phyloP scores from a whole-genome alignment of 2,113 vertebrate genomes.

The Opisthocomus hoazin region DNA sequence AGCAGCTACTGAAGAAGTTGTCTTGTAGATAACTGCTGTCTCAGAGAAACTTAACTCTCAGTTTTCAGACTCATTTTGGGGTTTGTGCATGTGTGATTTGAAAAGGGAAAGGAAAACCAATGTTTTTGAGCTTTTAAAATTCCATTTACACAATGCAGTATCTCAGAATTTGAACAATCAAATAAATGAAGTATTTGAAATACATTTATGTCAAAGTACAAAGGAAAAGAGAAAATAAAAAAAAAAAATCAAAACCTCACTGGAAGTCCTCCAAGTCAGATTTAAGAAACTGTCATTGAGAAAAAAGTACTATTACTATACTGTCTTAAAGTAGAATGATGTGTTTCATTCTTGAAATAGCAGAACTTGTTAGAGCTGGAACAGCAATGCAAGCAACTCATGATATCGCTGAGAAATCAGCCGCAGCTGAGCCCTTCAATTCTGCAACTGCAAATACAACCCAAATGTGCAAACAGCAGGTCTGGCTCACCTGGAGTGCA shows the following conservation, averaged over 20 bases:
- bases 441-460: not conserved
- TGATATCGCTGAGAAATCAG: not conserved
- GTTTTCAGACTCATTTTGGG: not conserved
- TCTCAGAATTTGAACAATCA: not conserved
- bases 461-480: not conserved
- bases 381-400: not conserved
- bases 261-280: not conserved
- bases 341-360: not conserved
- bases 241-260: not conserved
- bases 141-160: not conserved
- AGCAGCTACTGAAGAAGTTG: not conserved
- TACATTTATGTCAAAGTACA: not conserved
- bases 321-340: not conserved
- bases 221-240: not conserved
- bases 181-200: not conserved
- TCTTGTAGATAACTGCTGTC: not conserved
- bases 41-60: not conserved
- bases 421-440: not conserved
- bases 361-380: not conserved
- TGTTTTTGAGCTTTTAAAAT: not conserved
- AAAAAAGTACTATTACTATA: not conserved
- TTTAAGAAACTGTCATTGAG: constrained; percentile 40
- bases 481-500: not conserved
- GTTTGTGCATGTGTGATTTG: rapidly evolving
- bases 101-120: not conserved